Evolutionary conservation across 2,797 vertebrate species (phyloP).

Genomic region (Tangara arthus): DNA sequence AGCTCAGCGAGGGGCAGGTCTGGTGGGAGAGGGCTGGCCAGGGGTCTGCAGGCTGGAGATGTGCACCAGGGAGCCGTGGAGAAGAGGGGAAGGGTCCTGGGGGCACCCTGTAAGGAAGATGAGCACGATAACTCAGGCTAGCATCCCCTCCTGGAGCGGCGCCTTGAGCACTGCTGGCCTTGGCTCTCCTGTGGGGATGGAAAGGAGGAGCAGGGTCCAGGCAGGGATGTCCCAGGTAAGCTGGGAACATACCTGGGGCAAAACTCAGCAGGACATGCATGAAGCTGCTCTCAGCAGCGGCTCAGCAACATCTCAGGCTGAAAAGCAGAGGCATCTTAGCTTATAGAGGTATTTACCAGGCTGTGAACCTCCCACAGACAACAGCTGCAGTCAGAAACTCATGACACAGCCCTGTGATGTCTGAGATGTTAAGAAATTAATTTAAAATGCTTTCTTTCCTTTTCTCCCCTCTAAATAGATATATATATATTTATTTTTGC

Average conservation of each 20-base stretch:
- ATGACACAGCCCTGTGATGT: neutral
- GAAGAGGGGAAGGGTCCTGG: neutral
- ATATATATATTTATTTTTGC: neutral
- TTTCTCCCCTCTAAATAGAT: neutral
- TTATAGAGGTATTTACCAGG: neutral
- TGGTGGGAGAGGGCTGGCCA: neutral
- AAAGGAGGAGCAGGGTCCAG: neutral
- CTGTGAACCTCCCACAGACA: neutral
- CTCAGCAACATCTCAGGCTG: neutral
- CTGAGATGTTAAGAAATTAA: neutral
- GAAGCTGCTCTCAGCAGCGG: neutral
- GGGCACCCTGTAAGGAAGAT: neutral
- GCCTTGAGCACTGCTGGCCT: neutral
- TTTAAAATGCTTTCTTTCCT: neutral
- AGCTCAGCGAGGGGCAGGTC: neutral
- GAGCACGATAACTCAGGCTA: neutral
- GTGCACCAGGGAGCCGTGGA: neutral
- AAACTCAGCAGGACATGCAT: neutral
- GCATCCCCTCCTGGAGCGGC: accelerated
- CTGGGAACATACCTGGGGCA: neutral
- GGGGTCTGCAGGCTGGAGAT: neutral
- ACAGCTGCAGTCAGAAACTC: neutral
- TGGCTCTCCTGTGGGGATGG: accelerated
- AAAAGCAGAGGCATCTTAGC: neutral
- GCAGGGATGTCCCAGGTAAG: neutral